Evolutionary conservation across 2,888 invertebrate species (phyloP).

Genomic region (Hemicrepidius hirtus): DNA sequence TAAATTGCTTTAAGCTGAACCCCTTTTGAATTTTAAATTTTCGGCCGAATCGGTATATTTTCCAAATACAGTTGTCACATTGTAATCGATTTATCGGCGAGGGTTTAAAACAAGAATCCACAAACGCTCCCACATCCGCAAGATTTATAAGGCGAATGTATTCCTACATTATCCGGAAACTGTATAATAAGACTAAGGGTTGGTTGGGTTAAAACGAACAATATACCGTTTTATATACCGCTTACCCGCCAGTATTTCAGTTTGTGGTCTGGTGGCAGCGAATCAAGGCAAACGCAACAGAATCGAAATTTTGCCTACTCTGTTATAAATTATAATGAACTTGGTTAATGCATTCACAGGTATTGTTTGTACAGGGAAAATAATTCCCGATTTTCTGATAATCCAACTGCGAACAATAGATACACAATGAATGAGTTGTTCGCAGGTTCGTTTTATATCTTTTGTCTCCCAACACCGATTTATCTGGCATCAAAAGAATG

Average conservation of each 20-base stretch:
- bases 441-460: no score
- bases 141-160: conserved; percentile 28
- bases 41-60: no score
- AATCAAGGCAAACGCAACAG: conserved; percentile 1
- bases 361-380: neutral
- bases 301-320: conserved; percentile 3
- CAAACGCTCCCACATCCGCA: conserved; percentile 16
- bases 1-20: no score
- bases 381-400: neutral
- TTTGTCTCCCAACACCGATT: no score
- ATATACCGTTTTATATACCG: conserved; percentile 40
- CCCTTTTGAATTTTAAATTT: no score
- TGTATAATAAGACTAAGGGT: conserved; percentile 28
- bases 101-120: conserved; percentile 10
- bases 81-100: conserved; percentile 9
- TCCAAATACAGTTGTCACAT: no score
- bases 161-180: conserved; percentile 36
- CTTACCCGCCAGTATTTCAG: conserved; percentile 36
- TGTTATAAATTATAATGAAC: conserved; percentile 5
- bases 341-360: conserved; percentile 1
- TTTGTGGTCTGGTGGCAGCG: conserved; percentile 16
- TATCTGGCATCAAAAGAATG: no score
- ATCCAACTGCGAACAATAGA: no score
- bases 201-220: conserved; percentile 43
- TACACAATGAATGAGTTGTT: no score